Evolutionary conservation across 92 coral and sea anemone genomes (phyloP), one percentile per base, ranked within the genome.

Genomic region (Palythoa grandiflora): DNA sequence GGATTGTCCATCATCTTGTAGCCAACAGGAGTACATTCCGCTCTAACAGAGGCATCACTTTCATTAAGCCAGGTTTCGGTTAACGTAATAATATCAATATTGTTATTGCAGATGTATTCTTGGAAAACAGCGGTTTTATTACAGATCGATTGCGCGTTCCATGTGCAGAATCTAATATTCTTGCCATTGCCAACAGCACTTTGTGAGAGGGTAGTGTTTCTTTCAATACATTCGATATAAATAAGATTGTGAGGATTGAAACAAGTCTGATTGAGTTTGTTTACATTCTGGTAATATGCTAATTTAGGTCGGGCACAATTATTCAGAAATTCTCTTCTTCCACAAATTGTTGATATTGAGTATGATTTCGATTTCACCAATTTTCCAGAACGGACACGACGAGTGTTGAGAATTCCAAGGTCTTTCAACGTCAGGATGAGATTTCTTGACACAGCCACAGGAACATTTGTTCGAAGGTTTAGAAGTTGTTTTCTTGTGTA

Each of bases 231-330:
- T 3, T 54, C 60, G 60, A 54, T 54, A 54, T 54, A 54, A 54
- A 12, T 54, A 54, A 54, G 60, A 54, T 54, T 54, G 60, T 54
- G 60, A 54, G 60, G 60, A 54, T 54, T 54, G 60, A 54, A 54
- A 15, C 60, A 54, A 28, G 60, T 54, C 60, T 54, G 2, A 5
- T 68, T 68, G 35, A 35, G 73, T 68, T 68, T 68, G 73, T 68
- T 68, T 68, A 68, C 38, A 68, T 68, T 68, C 73, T 68, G 19
- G 73, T 68, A 68, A 68, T 68, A 68, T 68, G 73, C 73, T 68
- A 68, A 68, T 68, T 68, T 68, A 35, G 73, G 38, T n/a, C 38
- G 73, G 9, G 73, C 28, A 35, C 11, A 35, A 68, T 68, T 68
- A 68, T 68, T n/a, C 73, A n/a, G 21, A 68, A 68, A 68, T 68